Evolutionary conservation across 2,113 vertebrate genomes (phyloP).

Genomic region (Lamprologus callipterus): DNA sequence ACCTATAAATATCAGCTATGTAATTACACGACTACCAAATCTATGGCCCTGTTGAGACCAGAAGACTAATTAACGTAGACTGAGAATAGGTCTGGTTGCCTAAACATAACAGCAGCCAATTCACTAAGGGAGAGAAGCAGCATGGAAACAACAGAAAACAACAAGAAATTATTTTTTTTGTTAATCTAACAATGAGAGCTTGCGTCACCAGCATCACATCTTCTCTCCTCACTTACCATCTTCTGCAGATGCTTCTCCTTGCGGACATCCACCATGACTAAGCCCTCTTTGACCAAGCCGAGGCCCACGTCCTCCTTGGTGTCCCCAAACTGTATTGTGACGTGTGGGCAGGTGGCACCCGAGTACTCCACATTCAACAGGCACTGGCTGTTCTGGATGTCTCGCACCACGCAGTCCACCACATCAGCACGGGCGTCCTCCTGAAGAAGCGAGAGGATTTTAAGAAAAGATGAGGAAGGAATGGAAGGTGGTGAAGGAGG

Average conservation of each 20-base stretch:
- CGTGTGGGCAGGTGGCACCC: slow-evolving; percentile 75
- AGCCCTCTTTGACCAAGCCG: slow-evolving; percentile 85
- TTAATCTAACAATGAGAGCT: background rate
- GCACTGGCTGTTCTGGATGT: slow-evolving; percentile 93
- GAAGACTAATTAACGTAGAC: background rate
- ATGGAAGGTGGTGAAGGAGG: background rate
- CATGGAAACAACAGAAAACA: background rate
- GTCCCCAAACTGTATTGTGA: slow-evolving; percentile 86
- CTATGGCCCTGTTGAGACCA: background rate
- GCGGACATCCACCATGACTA: slow-evolving; percentile 90
- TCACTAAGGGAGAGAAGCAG: background rate
- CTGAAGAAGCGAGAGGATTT: slow-evolving; percentile 39
- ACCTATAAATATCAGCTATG: background rate
- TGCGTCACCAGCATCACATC: background rate
- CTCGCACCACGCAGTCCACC: slow-evolving; percentile 86
- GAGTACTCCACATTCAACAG: slow-evolving; percentile 86
- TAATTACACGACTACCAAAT: background rate
- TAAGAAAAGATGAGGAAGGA: background rate
- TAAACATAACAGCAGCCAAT: background rate
- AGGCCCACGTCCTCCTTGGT: slow-evolving; percentile 89
- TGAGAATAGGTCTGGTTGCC: background rate
- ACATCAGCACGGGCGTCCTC: slow-evolving; percentile 84
- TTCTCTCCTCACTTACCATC: slow-evolving; percentile 73
- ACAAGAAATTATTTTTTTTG: accelerated
- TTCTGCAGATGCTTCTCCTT: slow-evolving; percentile 92